Base-by-base conservation (phyloP, 2,113 vertebrate genomes). In the Hirundichthys speculiger region DNA sequence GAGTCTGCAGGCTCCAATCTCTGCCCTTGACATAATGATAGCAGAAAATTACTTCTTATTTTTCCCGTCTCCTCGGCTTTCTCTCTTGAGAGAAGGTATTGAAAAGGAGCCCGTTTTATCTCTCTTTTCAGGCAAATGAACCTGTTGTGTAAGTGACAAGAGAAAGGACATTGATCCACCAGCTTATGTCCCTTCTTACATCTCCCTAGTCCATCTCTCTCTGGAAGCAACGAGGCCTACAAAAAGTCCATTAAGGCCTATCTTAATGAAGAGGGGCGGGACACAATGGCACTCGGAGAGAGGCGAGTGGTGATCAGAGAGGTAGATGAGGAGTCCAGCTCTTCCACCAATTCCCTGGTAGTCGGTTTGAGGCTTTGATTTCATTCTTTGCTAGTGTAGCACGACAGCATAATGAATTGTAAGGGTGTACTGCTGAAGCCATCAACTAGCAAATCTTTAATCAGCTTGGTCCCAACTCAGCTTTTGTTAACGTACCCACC, bases 211-310 rank as follows among this genome's bases (percentile, higher is more conserved):
- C 46, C 61, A 49, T 70, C 73, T 72, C 56, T 69, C 65, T 60
- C 50, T 56, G 57, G 52, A 47, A 77, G 73, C 69, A 73, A 56
- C 50, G 52, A 56, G 45, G 54, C 62, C 53, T 62, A 43, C 45
- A 73, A 79, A 84, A 88, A 84, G 77, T 73, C 84, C 69, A 89
- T 90, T 90, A 86, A 85, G 73, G 72, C 58, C 79, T 80, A 87
- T 88, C 87, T 82, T 90, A 88, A 90, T 86, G 72, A 87, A 87
- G 76, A 86, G 71, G 67, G 79, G 80, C 61, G 15, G 70, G 75
- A 82, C 84, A 90, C 88, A 91, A 90, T 83, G 64, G 73, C 71
- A 62, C 65, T 68, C 80, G 85, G 50, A 51, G 71, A 85, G 80
- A 86, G 87, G 71, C 54, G 70, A 84, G 64, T 62, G 73, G 75